Evolutionary conservation across 2,797 vertebrate species (phyloP), one percentile per base, ranked within the genome.

Genomic region (Danio choprae): DNA sequence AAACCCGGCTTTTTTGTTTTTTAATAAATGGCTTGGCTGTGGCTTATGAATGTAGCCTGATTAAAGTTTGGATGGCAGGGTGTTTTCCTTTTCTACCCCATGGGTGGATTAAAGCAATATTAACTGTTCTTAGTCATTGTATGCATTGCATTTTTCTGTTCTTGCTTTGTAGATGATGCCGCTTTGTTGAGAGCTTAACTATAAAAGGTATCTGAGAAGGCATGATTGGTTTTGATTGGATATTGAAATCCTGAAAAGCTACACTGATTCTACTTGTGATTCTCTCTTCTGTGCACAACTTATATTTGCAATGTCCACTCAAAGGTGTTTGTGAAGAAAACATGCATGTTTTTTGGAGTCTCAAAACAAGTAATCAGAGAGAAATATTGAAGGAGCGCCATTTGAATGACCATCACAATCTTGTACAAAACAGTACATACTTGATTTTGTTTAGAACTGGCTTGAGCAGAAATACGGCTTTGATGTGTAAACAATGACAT

Each of bases 401-500:
- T 67, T 77, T 46, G 16, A 69, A 77, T 36, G 43, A n/a, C 15
- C 22, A 13, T 67, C 11, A 38, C 16, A 58, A 38, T 77, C 41
- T 58, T n/a, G 29, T 29, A 63, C 8, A 41, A 36, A 29, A 55
- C 4, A 6, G 40, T 11, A 7, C 13, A 53, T 38, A 16, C 38
- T 40, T 5, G 1, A 41, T n/a, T 44, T 64, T 13, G 1, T 20
- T 41, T 43, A 43, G n/a, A 44, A 46, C 22, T 7, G 1, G 8
- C 67, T 71, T 51, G 5, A 51, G 41, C 40, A 70, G 44, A 29
- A 44, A 29, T 46, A 51, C 73, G 40, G 70, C 53, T 46, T 72
- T 18, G 48, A 48, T 40, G 36, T 56, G 56, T 70, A 56, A 75
- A 81, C 68, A 74, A 40, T 84, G 85, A 73, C 85, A 82, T 74